Evolutionary conservation across 2,797 vertebrate genomes (phyloP).

Genomic region (Mormyrops attenuatus): DNA sequence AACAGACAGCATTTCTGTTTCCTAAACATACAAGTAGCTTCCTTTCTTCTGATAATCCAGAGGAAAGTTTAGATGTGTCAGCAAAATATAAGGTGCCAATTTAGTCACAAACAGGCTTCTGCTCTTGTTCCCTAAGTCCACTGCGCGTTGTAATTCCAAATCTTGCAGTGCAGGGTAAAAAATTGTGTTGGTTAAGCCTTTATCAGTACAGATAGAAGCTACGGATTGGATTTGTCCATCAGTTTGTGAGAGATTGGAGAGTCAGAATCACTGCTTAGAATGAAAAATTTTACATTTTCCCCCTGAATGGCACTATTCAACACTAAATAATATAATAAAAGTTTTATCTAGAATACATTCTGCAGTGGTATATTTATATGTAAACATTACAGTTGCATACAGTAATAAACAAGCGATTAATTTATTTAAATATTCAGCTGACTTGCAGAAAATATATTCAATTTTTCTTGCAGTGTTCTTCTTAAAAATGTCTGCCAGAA

Average conservation of each 20-base stretch:
- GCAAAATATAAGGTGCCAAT: neutral
- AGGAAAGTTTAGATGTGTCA: neutral
- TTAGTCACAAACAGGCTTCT: neutral
- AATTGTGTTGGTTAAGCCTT: slow-evolving; percentile 11
- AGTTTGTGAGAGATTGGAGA: neutral
- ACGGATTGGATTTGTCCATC: neutral
- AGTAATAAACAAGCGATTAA: too few species aligned
- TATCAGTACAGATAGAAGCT: neutral
- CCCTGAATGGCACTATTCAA: neutral
- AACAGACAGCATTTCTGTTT: too few species aligned
- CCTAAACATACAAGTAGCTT: too few species aligned
- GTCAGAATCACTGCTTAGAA: neutral
- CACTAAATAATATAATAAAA: too few species aligned
- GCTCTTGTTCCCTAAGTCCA: neutral
- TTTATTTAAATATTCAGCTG: too few species aligned
- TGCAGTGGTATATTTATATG: too few species aligned
- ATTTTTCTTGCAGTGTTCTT: too few species aligned
- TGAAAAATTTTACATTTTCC: neutral
- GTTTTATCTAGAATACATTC: too few species aligned
- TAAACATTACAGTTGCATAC: too few species aligned
- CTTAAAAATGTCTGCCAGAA: too few species aligned
- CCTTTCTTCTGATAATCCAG: neutral
- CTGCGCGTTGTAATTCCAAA: neutral
- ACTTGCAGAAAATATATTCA: too few species aligned
- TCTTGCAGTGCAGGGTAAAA: neutral